phyloP scores from a whole-genome alignment of 2,888 invertebrate species.

The Drosophila putrida region DNA sequence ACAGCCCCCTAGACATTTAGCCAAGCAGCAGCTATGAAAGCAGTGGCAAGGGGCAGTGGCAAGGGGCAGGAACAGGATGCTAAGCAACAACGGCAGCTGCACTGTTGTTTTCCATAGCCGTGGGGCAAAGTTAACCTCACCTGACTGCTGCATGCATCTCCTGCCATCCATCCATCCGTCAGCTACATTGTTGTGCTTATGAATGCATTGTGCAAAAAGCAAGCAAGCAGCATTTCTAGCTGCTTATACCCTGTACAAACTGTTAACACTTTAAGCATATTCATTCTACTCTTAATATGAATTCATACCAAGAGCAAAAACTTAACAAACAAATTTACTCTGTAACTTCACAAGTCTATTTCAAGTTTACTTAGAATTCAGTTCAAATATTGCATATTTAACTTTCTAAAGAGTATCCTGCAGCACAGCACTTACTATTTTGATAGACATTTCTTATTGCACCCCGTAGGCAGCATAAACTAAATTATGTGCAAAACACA shows the following conservation, averaged over 20 bases:
- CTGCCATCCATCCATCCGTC: background rate
- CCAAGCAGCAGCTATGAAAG: conserved; percentile 4
- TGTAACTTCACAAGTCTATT: background rate
- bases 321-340: too few relatives aligned
- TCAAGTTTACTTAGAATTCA: background rate
- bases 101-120: conserved; percentile 4
- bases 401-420: background rate
- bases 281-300: background rate
- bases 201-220: conserved; percentile 49
- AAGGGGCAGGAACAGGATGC: background rate
- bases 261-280: background rate
- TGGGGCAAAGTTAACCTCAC: conserved; percentile 37
- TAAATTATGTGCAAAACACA: background rate
- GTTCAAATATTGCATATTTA: too few relatives aligned
- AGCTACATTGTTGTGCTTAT: conserved; percentile 45
- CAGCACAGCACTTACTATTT: background rate
- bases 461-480: background rate
- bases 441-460: background rate
- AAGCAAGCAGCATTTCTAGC: conserved; percentile 29
- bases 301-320: too few relatives aligned
- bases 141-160: conserved; percentile 19
- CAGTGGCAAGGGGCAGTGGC: background rate
- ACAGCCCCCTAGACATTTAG: conserved; percentile 24
- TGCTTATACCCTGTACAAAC: conserved; percentile 20
- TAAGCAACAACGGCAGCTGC: conserved; percentile 5